phyloP scores from a whole-genome alignment of 2,113 vertebrate genomes.

The Otis tarda region DNA sequence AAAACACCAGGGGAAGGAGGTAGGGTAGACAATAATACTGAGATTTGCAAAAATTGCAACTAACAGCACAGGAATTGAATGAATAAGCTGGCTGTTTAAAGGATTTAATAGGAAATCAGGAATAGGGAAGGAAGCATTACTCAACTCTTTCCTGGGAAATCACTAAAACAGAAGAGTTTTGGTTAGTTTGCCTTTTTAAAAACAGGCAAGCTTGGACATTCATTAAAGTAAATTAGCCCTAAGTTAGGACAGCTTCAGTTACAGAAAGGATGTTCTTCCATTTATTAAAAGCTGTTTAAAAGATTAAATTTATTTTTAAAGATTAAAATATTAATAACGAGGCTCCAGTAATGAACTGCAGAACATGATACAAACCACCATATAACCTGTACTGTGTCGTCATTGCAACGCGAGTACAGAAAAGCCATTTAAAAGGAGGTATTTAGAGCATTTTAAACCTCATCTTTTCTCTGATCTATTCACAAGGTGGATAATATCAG shows the following conservation, averaged over 20 bases:
- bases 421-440: neutral
- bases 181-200: neutral
- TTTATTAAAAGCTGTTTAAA: constrained; percentile 8
- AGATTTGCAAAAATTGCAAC: neutral
- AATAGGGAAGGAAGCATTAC: neutral
- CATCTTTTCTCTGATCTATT: neutral
- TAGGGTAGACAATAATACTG: neutral
- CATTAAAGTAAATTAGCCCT: neutral
- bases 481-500: neutral
- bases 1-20: neutral
- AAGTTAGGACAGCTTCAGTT: neutral
- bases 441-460: neutral
- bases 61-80: neutral
- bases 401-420: neutral
- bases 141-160: neutral
- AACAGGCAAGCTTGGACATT: neutral
- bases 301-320: neutral
- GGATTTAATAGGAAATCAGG: neutral
- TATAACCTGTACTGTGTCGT: neutral
- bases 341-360: neutral
- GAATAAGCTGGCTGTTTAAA: neutral
- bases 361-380: neutral
- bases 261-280: neutral
- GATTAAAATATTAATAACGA: neutral
- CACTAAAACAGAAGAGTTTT: neutral